A percentile compares a stretch with the other conserved stretches of the same genome.
phyloP scores from a whole-genome alignment of 2,113 vertebrate species.

The Oxyruncus cristatus region DNA sequence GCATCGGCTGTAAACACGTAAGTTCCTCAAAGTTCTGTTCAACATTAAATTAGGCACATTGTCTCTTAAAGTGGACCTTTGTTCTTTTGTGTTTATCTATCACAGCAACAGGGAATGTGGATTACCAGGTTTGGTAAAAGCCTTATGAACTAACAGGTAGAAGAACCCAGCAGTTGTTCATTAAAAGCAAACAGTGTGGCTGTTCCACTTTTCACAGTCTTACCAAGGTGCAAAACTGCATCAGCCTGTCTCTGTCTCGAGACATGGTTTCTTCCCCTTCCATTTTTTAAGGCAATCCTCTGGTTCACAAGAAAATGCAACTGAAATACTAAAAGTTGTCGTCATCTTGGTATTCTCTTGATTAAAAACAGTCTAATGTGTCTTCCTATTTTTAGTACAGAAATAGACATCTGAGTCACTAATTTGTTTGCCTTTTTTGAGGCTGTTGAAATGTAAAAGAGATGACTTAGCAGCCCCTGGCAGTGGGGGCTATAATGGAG shows the following conservation, averaged over 20 bases:
- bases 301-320: not conserved
- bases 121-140: not conserved
- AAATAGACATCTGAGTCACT: constrained; percentile 24
- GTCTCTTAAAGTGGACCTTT: not conserved
- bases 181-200: not conserved
- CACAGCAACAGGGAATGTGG: not conserved
- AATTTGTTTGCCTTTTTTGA: constrained; percentile 26
- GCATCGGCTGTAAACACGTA: accelerated
- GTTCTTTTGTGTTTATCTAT: not conserved
- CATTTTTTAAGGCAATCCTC: not conserved
- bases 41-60: not conserved
- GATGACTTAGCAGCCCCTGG: constrained; percentile 22
- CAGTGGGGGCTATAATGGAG: not conserved
- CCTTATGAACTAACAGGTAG: not conserved
- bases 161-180: not conserved
- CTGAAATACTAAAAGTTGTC: not conserved
- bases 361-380: not conserved
- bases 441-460: not conserved
- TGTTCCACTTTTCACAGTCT: not conserved
- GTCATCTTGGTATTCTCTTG: not conserved
- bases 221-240: not conserved
- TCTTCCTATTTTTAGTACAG: not conserved
- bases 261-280: not conserved
- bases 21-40: not conserved
- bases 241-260: not conserved